Evolutionary conservation across 2,888 invertebrate genomes (phyloP).

Genomic region (Luperina nickerlii): DNA sequence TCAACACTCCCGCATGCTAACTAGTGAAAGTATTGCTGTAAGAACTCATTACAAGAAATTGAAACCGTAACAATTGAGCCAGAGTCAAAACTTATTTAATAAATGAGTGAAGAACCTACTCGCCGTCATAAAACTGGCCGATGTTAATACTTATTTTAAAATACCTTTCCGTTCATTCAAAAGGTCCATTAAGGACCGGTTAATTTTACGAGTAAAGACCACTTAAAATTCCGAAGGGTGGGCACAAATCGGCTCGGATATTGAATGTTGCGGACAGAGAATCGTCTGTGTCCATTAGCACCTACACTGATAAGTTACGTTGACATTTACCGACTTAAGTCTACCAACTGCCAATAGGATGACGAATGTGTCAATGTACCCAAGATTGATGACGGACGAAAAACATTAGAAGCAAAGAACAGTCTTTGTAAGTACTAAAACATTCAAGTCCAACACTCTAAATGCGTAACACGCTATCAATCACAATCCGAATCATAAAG

Average conservation of each 20-base stretch:
- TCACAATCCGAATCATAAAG: no score
- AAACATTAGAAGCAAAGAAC: constrained; percentile 5
- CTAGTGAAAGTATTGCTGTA: constrained; percentile 63
- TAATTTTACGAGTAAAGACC: constrained; percentile 81
- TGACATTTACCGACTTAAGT: constrained; percentile 74
- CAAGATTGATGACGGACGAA: constrained; percentile 16
- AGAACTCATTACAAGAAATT: constrained; percentile 57
- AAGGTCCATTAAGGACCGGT: constrained; percentile 79
- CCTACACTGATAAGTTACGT: constrained; percentile 77
- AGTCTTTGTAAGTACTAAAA: neutral
- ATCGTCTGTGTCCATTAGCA: constrained; percentile 82
- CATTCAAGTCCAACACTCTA: neutral
- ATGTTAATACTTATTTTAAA: constrained; percentile 77
- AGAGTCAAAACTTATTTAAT: constrained; percentile 50
- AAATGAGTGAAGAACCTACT: constrained; percentile 55
- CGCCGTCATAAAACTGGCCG: constrained; percentile 72
- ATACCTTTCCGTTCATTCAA: constrained; percentile 78
- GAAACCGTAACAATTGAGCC: constrained; percentile 60
- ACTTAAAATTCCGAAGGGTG: constrained; percentile 80
- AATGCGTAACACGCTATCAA: no score
- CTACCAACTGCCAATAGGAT: constrained; percentile 71
- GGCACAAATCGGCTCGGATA: constrained; percentile 84
- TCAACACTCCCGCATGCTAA: constrained; percentile 22
- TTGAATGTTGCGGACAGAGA: constrained; percentile 79
- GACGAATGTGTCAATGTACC: constrained; percentile 68